Evolutionary conservation across 2,888 invertebrate genomes (phyloP), one percentile per base, ranked within the genome.

Genomic region (Caenorhabditis sinica): DNA sequence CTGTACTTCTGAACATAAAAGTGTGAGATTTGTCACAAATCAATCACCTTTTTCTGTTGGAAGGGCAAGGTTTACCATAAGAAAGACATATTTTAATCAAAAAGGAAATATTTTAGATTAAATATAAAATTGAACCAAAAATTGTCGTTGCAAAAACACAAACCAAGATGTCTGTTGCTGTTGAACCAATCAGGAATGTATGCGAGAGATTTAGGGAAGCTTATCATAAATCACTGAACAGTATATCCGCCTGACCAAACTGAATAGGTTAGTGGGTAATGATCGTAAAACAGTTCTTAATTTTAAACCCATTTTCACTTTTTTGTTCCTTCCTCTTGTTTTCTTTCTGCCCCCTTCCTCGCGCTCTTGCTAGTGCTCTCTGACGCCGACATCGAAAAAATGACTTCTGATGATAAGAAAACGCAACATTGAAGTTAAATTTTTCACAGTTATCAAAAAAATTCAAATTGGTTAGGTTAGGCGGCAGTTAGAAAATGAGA

Each of bases 371-470:
- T n/a, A n/a, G 63, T 79, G 79, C 79, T 65, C 79, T 71, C 71
- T 72, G 79, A 79, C 79, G 71, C 69, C 45, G 23, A n/a, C 45
- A 53, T 13, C 23, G 43, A 79, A 79, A 79, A 79, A 79, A 71
- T 56, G 56, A 66, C 71, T 79, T 61, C 63, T 56, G 53, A 20
- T 69, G 71, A 71, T 71, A 63, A 79, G 56, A 65, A 63, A 65
- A 51, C 49, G 49, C 53, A 63, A 75, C 65, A 43, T 56, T 53
- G 58, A 58, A 68, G n/a, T 40, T 25, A 56, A 40, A 20, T 36
- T 56, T 75, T 40, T 36, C 36, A 20, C 56, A 51, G 65, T 75
- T 75, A 66, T 75, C 75, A 63, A 49, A 53, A 65, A 63, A 74
- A 74, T 65, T 74, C 53, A 56, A 75, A 75, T 75, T 28, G 56